These are phyloP conservation scores for Clusia tigrina DNA, from an alignment of 2,888 invertebrate species.

Conservation along the genomic window DNA sequence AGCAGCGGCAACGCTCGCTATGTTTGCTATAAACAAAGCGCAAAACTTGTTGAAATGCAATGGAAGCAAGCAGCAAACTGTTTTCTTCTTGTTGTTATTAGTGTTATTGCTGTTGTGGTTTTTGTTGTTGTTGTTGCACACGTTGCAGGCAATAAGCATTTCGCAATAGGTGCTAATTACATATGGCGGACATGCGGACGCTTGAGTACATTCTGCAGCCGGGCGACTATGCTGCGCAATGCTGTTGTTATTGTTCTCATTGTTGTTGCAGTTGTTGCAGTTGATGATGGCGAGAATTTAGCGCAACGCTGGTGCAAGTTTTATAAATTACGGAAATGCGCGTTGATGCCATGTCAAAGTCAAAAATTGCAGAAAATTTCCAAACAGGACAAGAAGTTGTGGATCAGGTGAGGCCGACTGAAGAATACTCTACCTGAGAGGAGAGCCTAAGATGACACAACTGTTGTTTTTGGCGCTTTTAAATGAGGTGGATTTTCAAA, in stretches of 20 bases:
- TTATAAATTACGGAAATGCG: constrained; percentile 7
- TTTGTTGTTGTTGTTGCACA: not conserved
- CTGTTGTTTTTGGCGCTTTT: too few relatives aligned
- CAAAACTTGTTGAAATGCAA: not conserved
- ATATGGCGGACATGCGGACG: not conserved
- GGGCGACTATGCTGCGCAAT: not conserved
- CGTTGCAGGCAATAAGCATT: not conserved
- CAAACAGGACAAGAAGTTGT: too few relatives aligned
- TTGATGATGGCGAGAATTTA: not conserved
- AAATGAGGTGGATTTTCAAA: too few relatives aligned
- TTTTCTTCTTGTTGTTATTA: not conserved
- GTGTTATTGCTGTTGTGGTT: not conserved
- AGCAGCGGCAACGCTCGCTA: constrained; percentile 24
- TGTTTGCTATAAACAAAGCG: not conserved
- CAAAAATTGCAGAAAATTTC: not conserved
- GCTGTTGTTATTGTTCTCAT: not conserved
- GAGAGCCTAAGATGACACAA: too few relatives aligned
- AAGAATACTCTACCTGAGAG: too few relatives aligned
- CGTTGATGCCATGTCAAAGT: constrained; percentile 5
- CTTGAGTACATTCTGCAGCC: not conserved
- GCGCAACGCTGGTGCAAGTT: not conserved
- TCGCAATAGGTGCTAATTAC: constrained; percentile 9
- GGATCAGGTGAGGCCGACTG: too few relatives aligned
- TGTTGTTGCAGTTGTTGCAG: not conserved
- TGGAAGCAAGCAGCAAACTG: not conserved